These are phyloP conservation scores for Eupithecia exiguata DNA, from an alignment of 2,888 invertebrate genomes.

Conservation along the genomic window DNA sequence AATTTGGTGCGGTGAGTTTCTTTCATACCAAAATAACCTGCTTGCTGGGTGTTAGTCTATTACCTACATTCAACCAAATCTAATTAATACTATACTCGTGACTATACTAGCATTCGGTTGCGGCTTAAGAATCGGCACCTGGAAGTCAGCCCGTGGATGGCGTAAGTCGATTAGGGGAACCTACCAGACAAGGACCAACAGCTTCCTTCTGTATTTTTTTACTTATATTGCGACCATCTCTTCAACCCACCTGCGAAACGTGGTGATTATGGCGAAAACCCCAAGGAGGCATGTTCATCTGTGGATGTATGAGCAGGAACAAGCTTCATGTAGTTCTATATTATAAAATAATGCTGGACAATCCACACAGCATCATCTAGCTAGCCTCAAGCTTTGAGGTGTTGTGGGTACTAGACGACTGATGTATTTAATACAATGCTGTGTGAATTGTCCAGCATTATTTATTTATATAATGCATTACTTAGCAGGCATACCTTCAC, in stretches of 20 bases:
- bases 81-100: too few species aligned
- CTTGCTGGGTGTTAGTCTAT: not conserved
- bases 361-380: too few species aligned
- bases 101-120: not conserved
- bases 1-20: constrained; percentile 67
- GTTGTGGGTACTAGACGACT: too few species aligned
- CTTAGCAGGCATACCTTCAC: too few species aligned
- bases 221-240: not conserved
- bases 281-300: not conserved
- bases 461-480: too few species aligned
- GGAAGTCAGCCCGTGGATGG: not conserved
- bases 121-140: not conserved
- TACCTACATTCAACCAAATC: not conserved
- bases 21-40: not conserved
- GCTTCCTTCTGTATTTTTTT: not conserved
- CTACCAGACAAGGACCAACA: not conserved
- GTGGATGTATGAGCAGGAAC: not conserved
- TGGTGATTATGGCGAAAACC: not conserved
- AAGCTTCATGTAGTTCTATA: not conserved
- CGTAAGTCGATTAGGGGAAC: not conserved
- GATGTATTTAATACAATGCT: too few species aligned
- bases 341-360: not conserved
- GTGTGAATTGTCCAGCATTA: too few species aligned
- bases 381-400: too few species aligned
- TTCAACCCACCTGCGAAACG: not conserved